Evolutionary conservation across 1,140 invertebrate genomes (phyloP), one percentile per base, ranked within the genome.

Genomic region (Drosophila novamexicana): DNA sequence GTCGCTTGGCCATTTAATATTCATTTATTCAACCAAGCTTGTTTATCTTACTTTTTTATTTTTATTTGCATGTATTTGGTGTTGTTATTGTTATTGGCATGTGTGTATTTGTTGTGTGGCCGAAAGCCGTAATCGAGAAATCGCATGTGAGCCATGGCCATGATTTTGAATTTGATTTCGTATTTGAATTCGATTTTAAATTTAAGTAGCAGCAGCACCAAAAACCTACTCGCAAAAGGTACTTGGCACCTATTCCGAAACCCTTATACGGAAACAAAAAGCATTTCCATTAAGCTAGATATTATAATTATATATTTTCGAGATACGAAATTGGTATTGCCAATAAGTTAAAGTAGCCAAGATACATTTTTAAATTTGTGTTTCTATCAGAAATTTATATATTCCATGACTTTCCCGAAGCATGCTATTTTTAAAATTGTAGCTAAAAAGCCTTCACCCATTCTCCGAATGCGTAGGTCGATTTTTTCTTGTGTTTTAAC

Each of bases 21-120:
- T 88, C 84, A 89, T 88, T 88, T 88, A 88, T 88, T 88, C 84
- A 88, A 54, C 77, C 79, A 79, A 89, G 83, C 88, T 89, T 82
- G 88, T 81, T 79, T 85, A 81, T 81, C 81, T 86, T 79, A 79
- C 22, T 71, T 39, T 54, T 22, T 70, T 62, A 16, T 18, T 72
- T 52, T 32, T 56, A 18, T 37, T 59, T 59, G n/a, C 32, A 8
- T 29, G 36, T 57, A 16, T 57, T 39, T 61, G 34, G 8, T 54
- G 22, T 29, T 44, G 49, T 14, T 52, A 49, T 54, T 80, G 40
- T 44, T 71, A 52, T 47, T 62, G 59, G 59, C 45, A 14, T 57
- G 34, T 45, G 22, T 63, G 54, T 68, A 53, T 77, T 77, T 73
- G 45, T 61, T 70, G 56, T 77, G 45, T 76, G 66, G 66, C 71